Conservation (phyloP, 1,140 invertebrate genomes). For the Drosophila watanabei region DNA sequence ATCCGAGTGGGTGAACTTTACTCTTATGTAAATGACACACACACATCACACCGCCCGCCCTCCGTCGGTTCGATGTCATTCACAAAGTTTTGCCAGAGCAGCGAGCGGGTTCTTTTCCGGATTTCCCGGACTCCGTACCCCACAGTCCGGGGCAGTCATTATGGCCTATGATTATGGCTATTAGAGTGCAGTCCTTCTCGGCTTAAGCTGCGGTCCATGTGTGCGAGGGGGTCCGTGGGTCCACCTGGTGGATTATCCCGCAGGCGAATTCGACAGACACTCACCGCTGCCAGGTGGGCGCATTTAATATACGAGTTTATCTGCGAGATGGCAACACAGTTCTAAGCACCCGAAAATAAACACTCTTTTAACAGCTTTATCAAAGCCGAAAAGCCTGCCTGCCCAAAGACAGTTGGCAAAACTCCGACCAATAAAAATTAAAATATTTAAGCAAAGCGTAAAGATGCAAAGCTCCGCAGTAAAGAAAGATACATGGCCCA, state of each 20-base stretch:
- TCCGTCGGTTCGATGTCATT: conserved; percentile 71
- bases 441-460: conserved; percentile 83
- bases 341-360: conserved; percentile 68
- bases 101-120: conserved; percentile 13
- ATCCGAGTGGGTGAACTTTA: conserved; percentile 82
- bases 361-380: conserved; percentile 79
- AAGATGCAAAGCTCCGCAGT: conserved; percentile 80
- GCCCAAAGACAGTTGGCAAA: conserved; percentile 61
- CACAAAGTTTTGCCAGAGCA: conserved; percentile 66
- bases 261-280: conserved; percentile 4
- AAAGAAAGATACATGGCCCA: conserved; percentile 76
- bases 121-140: conserved; percentile 9
- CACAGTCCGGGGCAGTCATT: conserved; percentile 54
- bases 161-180: conserved; percentile 83
- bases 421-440: conserved; percentile 83
- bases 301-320: conserved; percentile 36
- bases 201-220: conserved; percentile 41
- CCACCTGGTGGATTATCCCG: conserved; percentile 21
- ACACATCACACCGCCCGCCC: conserved; percentile 38
- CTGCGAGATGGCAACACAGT: conserved; percentile 14
- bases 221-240: conserved; percentile 16
- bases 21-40: conserved; percentile 82
- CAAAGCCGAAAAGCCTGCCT: conserved; percentile 50
- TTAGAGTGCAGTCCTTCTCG: conserved; percentile 68
- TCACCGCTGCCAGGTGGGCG: background rate